phyloP scores from a whole-genome alignment of 1,140 invertebrate genomes.

The Caenorhabditis brenneri region DNA sequence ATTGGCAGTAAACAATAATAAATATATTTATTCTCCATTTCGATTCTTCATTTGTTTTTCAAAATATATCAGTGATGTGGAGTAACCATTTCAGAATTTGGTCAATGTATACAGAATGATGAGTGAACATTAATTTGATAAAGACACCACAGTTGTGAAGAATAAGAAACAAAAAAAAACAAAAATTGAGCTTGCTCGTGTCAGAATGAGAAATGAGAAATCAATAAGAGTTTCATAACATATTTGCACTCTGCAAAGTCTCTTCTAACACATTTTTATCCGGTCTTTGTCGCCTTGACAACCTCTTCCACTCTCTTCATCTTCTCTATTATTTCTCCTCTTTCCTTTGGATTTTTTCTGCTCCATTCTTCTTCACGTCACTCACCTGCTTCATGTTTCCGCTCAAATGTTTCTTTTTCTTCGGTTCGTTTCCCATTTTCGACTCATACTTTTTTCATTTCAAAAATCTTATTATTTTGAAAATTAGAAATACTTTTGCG shows the following conservation, averaged over 20 bases:
- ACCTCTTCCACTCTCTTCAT: neutral
- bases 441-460: neutral
- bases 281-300: slow-evolving; percentile 25
- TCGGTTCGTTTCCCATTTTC: neutral
- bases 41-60: neutral
- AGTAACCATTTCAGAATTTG: neutral
- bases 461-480: neutral
- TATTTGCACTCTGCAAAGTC: too few species aligned
- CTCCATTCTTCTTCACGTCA: slow-evolving; percentile 28
- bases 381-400: slow-evolving; percentile 25
- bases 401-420: neutral
- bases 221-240: too few species aligned
- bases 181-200: too few species aligned
- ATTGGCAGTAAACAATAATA: slow-evolving; percentile 25
- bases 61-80: neutral
- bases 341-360: slow-evolving; percentile 9
- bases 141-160: neutral
- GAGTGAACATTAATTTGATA: neutral
- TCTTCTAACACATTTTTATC: slow-evolving; percentile 5
- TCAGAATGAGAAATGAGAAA: too few species aligned
- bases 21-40: slow-evolving; percentile 7
- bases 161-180: neutral
- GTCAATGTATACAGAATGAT: neutral
- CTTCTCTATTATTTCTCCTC: neutral
- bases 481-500: neutral